Evolutionary conservation across 2,888 invertebrate genomes (phyloP).

Genomic region (Diachrysia chrysitis): DNA sequence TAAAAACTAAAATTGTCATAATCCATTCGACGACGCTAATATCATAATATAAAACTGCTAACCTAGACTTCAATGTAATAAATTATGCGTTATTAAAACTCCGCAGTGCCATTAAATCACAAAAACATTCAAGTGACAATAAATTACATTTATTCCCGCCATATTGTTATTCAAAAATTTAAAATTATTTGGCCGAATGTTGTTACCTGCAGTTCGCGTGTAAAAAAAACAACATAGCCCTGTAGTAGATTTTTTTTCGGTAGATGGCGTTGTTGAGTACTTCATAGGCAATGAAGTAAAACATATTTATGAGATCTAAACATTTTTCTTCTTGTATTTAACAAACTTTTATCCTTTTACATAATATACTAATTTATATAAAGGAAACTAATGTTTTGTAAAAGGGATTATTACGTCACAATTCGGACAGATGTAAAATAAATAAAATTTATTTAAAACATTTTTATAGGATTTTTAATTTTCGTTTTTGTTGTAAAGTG

Average conservation of each 20-base stretch:
- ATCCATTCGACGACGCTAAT: not conserved
- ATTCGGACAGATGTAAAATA: not conserved
- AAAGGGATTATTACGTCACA: not conserved
- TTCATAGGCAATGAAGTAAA: not conserved
- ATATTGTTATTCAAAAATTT: constrained; percentile 55
- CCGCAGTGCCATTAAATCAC: constrained; percentile 40
- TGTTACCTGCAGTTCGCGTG: constrained; percentile 21
- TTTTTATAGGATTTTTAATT: too few species aligned
- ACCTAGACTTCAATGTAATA: constrained; percentile 12
- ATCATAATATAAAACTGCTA: constrained; percentile 8
- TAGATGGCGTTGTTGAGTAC: constrained; percentile 47
- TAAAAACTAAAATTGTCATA: constrained; percentile 16
- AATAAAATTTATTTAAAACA: too few species aligned
- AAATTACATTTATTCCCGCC: constrained; percentile 61
- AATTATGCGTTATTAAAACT: constrained; percentile 16
- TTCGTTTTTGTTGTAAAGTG: too few species aligned
- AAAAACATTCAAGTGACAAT: constrained; percentile 29
- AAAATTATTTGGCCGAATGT: constrained; percentile 9
- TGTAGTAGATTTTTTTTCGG: constrained; percentile 7
- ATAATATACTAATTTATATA: too few species aligned
- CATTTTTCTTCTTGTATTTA: not conserved
- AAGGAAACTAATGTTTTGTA: too few species aligned
- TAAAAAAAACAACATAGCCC: constrained; percentile 14
- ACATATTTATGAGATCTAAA: not conserved
- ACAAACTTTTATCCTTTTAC: too few species aligned